Percentiles rank a stretch among this genome's conserved stretches.
phyloP scores from a whole-genome alignment of 2,888 invertebrate genomes.

The Drosophila austrosaltans region DNA sequence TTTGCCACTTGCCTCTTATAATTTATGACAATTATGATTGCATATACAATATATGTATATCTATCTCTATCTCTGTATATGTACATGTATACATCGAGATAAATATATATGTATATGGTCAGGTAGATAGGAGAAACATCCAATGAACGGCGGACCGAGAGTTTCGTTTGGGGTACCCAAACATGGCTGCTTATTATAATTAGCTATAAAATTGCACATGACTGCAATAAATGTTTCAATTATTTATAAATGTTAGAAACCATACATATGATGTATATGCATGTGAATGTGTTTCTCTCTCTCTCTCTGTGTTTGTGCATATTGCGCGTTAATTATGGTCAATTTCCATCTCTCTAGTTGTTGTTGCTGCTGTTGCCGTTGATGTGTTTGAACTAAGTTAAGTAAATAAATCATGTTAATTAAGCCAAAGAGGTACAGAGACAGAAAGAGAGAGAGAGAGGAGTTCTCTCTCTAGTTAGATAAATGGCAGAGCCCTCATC shows the following conservation, averaged over 20 bases:
- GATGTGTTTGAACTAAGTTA: slow-evolving; percentile 38
- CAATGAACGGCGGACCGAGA: slow-evolving; percentile 7
- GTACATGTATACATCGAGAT: not conserved
- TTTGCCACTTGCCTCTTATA: slow-evolving; percentile 47
- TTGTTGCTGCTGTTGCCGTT: not conserved
- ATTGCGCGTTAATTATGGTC: slow-evolving; percentile 73
- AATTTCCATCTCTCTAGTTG: slow-evolving; percentile 66
- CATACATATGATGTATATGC: not conserved
- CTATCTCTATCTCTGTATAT: not conserved
- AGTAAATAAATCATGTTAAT: slow-evolving; percentile 52
- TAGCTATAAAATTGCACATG: slow-evolving; percentile 74
- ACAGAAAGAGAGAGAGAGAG: not conserved
- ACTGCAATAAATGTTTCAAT: slow-evolving; percentile 77
- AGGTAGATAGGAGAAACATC: slow-evolving; percentile 17
- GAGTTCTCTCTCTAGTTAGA: not conserved
- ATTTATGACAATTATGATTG: slow-evolving; percentile 71
- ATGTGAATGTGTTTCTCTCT: not conserved
- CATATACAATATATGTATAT: not conserved
- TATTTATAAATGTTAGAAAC: slow-evolving; percentile 59
- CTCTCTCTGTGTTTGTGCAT: slow-evolving; percentile 11
- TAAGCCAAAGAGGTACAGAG: slow-evolving; percentile 31
- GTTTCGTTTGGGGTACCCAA: slow-evolving; percentile 2
- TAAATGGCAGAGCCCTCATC: slow-evolving; percentile 5
- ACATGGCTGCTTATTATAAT: slow-evolving; percentile 65
- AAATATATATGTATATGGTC: slow-evolving; percentile 15